phyloP scores from a whole-genome alignment of 1,140 invertebrate species.

The Lerema accius region DNA sequence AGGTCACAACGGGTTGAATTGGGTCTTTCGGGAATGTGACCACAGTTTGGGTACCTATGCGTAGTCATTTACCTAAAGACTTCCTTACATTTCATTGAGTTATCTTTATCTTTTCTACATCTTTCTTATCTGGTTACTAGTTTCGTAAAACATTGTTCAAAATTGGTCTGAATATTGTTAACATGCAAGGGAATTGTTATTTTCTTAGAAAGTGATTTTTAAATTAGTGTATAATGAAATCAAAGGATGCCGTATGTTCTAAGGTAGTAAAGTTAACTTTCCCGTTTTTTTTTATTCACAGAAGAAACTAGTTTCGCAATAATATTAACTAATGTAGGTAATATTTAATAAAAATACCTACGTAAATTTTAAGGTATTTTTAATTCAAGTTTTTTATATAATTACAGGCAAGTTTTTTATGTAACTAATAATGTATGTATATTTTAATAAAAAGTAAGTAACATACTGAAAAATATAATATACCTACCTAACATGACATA shows the following conservation, averaged over 20 bases:
- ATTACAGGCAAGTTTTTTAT: no score
- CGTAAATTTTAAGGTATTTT: no score
- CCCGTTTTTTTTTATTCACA: neutral
- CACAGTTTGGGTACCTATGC: conserved; percentile 1
- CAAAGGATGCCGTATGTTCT: neutral
- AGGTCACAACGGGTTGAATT: conserved; percentile 29
- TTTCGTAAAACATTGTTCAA: conserved; percentile 20
- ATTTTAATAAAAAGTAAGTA: no score
- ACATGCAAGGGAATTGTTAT: neutral
- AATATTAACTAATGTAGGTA: no score
- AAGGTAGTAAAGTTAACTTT: no score
- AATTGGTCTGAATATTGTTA: conserved; percentile 4
- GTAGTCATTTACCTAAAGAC: conserved; percentile 3
- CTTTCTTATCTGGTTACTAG: conserved; percentile 15
- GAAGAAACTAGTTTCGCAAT: no score
- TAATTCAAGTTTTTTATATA: no score
- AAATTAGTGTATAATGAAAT: neutral
- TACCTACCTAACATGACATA: no score
- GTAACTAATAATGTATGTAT: no score
- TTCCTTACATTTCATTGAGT: conserved; percentile 18
- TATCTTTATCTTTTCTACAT: conserved; percentile 14
- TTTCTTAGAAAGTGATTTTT: conserved; percentile 6
- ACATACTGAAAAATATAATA: no score
- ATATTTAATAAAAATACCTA: no score
- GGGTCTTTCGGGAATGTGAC: conserved; percentile 11